These are phyloP conservation scores for Rhadina sibilatrix DNA, from an alignment of 2,113 vertebrate genomes.

Conservation along the genomic window DNA sequence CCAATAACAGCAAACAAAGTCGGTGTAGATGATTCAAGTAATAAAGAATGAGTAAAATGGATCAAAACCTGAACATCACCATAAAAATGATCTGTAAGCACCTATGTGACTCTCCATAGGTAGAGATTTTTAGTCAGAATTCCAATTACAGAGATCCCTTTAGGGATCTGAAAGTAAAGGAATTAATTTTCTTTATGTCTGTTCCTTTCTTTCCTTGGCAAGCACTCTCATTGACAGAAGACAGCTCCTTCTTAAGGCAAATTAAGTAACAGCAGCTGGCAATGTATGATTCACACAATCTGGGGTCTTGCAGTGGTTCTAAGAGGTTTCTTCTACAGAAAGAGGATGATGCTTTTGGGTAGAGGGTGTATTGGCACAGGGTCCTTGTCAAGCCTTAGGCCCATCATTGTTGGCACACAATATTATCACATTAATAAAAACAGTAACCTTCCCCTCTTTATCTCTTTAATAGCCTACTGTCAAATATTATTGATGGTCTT, in stretches of 20 bases:
- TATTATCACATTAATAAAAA: background rate
- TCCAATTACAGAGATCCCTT: background rate
- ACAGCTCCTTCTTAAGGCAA: conserved; percentile 17
- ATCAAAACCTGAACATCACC: background rate
- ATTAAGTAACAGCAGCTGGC: background rate
- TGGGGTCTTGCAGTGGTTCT: background rate
- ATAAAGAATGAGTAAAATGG: background rate
- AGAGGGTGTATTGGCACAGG: background rate
- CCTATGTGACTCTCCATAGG: background rate
- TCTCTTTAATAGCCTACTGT: background rate
- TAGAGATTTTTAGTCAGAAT: background rate
- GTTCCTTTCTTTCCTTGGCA: background rate
- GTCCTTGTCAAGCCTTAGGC: background rate
- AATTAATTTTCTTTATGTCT: background rate
- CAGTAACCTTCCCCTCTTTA: background rate
- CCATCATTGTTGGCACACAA: background rate
- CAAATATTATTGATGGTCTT: background rate
- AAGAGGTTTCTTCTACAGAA: background rate
- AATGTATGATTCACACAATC: background rate
- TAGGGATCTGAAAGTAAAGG: background rate
- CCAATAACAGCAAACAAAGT: background rate
- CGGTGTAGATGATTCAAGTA: background rate
- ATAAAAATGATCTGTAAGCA: background rate
- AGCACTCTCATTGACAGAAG: background rate
- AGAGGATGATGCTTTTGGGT: background rate